phyloP scores from a whole-genome alignment of 2,888 invertebrate genomes.

The Lepidochrysops patricia region DNA sequence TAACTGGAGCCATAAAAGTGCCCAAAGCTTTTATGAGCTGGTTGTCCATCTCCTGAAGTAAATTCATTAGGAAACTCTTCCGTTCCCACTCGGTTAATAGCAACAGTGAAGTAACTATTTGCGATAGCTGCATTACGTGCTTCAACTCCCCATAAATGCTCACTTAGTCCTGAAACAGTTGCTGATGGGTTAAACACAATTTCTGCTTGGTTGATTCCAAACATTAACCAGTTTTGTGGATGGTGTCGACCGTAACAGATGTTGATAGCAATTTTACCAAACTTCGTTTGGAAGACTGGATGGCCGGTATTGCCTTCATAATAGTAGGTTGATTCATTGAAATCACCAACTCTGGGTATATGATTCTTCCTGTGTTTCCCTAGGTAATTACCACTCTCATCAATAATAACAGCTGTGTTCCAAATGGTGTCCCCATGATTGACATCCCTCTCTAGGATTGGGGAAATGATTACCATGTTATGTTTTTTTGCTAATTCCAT shows the following conservation, averaged over 20 bases:
- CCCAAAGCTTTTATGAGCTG: constrained; percentile 92
- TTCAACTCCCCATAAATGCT: constrained; percentile 96
- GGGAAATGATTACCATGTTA: constrained; percentile 95
- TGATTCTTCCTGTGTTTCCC: constrained; percentile 99
- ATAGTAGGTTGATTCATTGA: constrained; percentile 99
- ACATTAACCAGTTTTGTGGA: constrained; percentile 98
- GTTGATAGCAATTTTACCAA: constrained; percentile 93
- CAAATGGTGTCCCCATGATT: constrained; percentile 90
- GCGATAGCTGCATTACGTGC: constrained; percentile 97
- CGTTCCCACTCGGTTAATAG: constrained; percentile 94
- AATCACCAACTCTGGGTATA: constrained; percentile 97
- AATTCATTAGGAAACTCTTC: constrained; percentile 82
- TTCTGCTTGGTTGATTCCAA: constrained; percentile 97
- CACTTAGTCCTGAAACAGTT: constrained; percentile 86
- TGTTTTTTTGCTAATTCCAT: constrained; percentile 84
- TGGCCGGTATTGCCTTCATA: constrained; percentile 97
- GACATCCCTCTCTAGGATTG: constrained; percentile 95
- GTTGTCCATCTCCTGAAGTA: constrained; percentile 77
- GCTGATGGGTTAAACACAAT: constrained; percentile 99
- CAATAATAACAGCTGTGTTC: constrained; percentile 97
- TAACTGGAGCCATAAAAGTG: constrained; percentile 98
- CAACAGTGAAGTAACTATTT: constrained; percentile 95
- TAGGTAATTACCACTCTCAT: constrained; percentile 86
- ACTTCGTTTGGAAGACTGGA: constrained; percentile 92
- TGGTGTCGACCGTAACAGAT: constrained; percentile 99